Evolutionary conservation across 2,113 vertebrate genomes (phyloP).

Genomic region (Tachysurus fulvidraco): DNA sequence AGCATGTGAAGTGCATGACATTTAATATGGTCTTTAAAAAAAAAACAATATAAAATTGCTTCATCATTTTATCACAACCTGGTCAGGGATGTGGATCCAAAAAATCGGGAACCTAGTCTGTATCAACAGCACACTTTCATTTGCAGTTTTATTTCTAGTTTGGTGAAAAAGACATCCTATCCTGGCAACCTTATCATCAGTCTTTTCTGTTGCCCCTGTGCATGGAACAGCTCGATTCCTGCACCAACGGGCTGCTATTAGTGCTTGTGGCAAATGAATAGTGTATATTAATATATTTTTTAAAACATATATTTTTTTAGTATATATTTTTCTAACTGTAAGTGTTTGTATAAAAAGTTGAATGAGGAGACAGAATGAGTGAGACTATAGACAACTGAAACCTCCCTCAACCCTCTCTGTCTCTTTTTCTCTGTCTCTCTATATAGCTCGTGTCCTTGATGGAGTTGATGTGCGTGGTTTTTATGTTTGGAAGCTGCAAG

Average conservation of each 20-base stretch:
- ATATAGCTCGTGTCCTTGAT: constrained; percentile 82
- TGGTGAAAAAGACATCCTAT: background rate
- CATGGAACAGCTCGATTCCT: background rate
- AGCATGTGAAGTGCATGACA: background rate
- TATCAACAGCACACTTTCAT: background rate
- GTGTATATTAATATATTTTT: background rate
- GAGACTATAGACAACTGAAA: background rate
- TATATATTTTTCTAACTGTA: too few species aligned
- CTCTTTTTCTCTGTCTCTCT: constrained; percentile 19
- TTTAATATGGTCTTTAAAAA: background rate
- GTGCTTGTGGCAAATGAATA: background rate
- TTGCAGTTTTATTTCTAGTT: background rate
- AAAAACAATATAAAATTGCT: background rate
- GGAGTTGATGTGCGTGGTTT: constrained; percentile 87
- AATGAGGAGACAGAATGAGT: background rate
- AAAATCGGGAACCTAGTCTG: background rate
- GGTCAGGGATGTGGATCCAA: background rate
- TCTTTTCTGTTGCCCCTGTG: background rate
- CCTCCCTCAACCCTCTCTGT: background rate
- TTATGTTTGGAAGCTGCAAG: constrained; percentile 87
- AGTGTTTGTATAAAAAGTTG: background rate
- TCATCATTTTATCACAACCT: background rate
- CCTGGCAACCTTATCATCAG: background rate
- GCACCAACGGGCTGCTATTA: background rate
- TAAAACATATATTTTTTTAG: too few species aligned